Base-by-base conservation (phyloP, 1,140 invertebrate genomes). In the Hyphantria cunea region DNA sequence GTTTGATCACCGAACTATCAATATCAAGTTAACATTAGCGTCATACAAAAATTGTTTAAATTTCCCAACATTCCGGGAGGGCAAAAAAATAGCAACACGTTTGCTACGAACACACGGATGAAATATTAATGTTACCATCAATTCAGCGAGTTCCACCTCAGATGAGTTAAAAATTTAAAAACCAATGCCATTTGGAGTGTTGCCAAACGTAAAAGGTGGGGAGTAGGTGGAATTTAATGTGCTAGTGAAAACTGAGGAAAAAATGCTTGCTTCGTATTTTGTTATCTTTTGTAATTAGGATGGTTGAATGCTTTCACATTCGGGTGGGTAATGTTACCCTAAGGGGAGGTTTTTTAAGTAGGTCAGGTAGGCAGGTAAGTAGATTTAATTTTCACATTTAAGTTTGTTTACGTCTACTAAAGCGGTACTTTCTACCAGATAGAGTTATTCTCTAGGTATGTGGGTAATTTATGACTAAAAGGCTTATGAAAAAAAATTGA, bases 141-240 rank as follows among this genome's bases (percentile, higher is more conserved):
- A 49, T 63, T 54, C 51, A 39, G n/a, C 25, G 32, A 51, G 50
- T 49, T 53, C 54, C 56, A 60, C 56, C 56, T 60, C 56, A 51
- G 44, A 54, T 47, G 60, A 54, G 44, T 63, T 55, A 63, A 63
- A 63, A 63, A 63, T 63, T 63, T 63, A 63, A 63, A 63, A 54
- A 63, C 60, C 60, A 54, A 63, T 63, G 60, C 60, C 32, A 54
- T 63, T 63, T 63, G 60, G 60, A 42, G n/a, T 14, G 15, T 10
- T 11, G 50, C 60, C 60, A 63, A 60, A 51, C 12, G 34, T 14
- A 34, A 41, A 51, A 33, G 34, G 56, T 60, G 42, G 48, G 14
- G 47, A 48, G 39, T 42, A 15, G 56, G 14, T 41, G 42, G 56
- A 60, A 51, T 44, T 60, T 60, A 60, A 60, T 60, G 48, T 51